Evolutionary conservation across 2,797 vertebrate species (phyloP).

Genomic region (Acomys russatus): DNA sequence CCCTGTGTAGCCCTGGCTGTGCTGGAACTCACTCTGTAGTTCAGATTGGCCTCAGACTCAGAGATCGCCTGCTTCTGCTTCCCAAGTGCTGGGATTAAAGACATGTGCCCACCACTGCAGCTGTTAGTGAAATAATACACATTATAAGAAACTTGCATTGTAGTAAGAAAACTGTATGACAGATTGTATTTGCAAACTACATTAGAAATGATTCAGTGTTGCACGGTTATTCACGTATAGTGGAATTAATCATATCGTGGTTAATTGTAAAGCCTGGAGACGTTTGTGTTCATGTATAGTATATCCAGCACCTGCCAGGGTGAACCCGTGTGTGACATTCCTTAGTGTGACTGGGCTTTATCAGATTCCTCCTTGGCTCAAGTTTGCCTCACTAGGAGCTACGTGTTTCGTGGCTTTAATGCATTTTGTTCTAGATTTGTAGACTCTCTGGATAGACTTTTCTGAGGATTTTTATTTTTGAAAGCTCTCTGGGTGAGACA

Average conservation of each 20-base stretch:
- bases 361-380: neutral
- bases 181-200: constrained; percentile 7
- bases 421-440: neutral
- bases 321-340: neutral
- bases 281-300: neutral
- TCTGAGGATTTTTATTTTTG: constrained; percentile 2
- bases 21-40: neutral
- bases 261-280: constrained; percentile 10
- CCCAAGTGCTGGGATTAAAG: neutral
- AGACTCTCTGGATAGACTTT: neutral
- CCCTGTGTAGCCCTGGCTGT: neutral
- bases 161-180: neutral
- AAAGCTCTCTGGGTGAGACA: neutral
- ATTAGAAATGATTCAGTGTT: constrained; percentile 26
- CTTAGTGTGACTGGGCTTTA: neutral
- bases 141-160: neutral
- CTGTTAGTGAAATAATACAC: neutral
- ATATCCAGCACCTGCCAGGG: neutral
- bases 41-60: neutral
- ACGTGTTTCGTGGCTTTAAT: neutral
- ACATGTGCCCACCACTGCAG: neutral
- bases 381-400: neutral
- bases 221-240: neutral
- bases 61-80: neutral
- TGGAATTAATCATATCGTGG: neutral